A percentile compares a stretch with the other conserved stretches of the same genome.
These are phyloP conservation scores for Dendrolimus pini DNA, from an alignment of 2,888 invertebrate species.

Conservation along the genomic window DNA sequence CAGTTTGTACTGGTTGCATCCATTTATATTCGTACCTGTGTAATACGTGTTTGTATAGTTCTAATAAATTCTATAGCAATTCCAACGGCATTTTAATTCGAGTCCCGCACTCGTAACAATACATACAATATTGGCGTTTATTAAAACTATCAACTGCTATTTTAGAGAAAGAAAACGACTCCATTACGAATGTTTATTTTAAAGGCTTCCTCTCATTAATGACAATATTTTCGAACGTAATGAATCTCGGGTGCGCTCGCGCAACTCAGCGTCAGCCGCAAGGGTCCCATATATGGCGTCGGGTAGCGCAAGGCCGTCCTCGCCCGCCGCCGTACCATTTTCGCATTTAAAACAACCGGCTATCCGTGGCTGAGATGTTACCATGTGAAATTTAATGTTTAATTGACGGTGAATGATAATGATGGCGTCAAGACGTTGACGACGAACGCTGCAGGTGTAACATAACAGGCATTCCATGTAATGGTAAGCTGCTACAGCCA, in stretches of 20 bases:
- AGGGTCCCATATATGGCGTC: conserved; percentile 43
- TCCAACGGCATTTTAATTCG: too few relatives aligned
- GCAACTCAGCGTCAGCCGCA: conserved; percentile 7
- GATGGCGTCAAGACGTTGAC: background rate
- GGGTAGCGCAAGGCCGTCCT: conserved; percentile 49
- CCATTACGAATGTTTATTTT: background rate
- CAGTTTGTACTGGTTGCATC: too few relatives aligned
- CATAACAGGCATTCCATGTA: too few relatives aligned
- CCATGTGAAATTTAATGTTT: background rate
- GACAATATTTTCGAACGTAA: background rate
- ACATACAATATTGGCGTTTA: background rate
- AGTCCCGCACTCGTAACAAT: too few relatives aligned
- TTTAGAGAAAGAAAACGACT: background rate
- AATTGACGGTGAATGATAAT: background rate
- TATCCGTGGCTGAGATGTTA: background rate
- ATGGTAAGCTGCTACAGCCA: too few relatives aligned
- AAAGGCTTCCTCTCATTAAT: background rate
- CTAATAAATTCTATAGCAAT: too few relatives aligned
- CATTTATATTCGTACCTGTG: too few relatives aligned
- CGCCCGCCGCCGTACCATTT: conserved; percentile 21
- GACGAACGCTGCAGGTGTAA: too few relatives aligned
- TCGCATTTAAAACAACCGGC: conserved; percentile 21
- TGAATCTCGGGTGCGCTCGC: background rate
- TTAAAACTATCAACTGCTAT: background rate
- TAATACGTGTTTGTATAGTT: too few relatives aligned